Conservation (phyloP, 2,113 vertebrate species). For the Phyllostomus hastatus region DNA sequence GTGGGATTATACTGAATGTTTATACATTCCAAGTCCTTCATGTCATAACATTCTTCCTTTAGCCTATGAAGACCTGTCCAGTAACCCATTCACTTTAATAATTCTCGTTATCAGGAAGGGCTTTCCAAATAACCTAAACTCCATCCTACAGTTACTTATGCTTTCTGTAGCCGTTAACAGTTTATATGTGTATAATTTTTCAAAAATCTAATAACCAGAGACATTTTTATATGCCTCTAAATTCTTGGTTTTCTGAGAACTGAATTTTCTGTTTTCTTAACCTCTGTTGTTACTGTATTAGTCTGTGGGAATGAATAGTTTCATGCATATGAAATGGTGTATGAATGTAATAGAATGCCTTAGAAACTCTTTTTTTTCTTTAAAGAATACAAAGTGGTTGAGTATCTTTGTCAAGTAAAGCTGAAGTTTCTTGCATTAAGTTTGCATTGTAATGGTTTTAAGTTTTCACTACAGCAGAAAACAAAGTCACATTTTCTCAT, state of each 20-base stretch:
- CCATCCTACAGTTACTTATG: background rate
- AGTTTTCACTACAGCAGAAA: constrained; percentile 6
- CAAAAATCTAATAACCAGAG: background rate
- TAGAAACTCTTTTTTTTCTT: background rate
- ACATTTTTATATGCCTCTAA: background rate
- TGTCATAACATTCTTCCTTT: background rate
- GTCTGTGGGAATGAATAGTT: background rate
- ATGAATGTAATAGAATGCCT: background rate
- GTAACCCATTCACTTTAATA: background rate
- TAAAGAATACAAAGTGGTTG: background rate
- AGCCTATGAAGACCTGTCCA: background rate
- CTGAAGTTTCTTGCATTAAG: background rate
- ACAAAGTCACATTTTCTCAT: constrained; percentile 33
- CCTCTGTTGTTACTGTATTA: background rate
- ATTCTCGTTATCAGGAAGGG: background rate
- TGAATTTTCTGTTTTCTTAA: background rate
- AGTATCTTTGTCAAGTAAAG: background rate
- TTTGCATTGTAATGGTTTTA: background rate
- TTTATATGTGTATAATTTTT: background rate
- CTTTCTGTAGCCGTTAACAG: background rate
- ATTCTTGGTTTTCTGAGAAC: background rate
- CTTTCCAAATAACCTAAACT: background rate
- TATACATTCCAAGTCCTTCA: background rate
- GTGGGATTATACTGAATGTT: background rate
- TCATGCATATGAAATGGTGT: background rate